Base-by-base conservation (phyloP, 2,113 vertebrate species). In the Etheostoma cragini region DNA sequence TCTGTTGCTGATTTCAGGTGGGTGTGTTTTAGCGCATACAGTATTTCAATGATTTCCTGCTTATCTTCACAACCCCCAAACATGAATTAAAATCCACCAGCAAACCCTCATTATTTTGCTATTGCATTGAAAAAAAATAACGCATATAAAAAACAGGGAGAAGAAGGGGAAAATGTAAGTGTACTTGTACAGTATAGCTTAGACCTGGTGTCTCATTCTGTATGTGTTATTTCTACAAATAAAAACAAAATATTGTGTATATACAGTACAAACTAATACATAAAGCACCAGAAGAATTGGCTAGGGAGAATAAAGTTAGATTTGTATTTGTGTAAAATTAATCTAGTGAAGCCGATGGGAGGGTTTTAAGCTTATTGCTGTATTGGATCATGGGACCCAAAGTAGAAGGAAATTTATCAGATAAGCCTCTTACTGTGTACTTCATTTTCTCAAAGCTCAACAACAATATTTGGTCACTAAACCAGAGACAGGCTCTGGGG, bases 391-490 rank as follows among this genome's bases (percentile, higher is more conserved):
- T 83, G 85, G 85, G 78, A 86, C 57, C 67, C 26, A 87, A 73
- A 84, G 82, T 57, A 72, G 85, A 78, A 70, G 80, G 85, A 87
- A 85, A 90, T 91, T 84, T 71, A 89, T 90, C 88, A 88, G 87
- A 90, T 93, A 90, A 93, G 88, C 91, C 74, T 89, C 91, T 91
- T 91, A 91, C 57, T 78, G 88, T 82, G 75, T 72, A 67, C 80
- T 87, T 91, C 89, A 87, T 87, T 90, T 87, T 74, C 84, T 81
- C 88, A 57, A n/a, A 83, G 84, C 90, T 65, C 72, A 50, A 76
- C 57, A 60, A 88, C 84, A 89, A 81, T 87, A 85, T 90, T 87
- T 16, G 63, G 72, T 72, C 83, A 81, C 73, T 80, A 82, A 89
- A 85, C 54, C 80, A 64, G 69, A 80, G 72, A n/a, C 82, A 72